Evolutionary conservation across 2,888 invertebrate genomes (phyloP).

Genomic region (Drosophila kokeensis): DNA sequence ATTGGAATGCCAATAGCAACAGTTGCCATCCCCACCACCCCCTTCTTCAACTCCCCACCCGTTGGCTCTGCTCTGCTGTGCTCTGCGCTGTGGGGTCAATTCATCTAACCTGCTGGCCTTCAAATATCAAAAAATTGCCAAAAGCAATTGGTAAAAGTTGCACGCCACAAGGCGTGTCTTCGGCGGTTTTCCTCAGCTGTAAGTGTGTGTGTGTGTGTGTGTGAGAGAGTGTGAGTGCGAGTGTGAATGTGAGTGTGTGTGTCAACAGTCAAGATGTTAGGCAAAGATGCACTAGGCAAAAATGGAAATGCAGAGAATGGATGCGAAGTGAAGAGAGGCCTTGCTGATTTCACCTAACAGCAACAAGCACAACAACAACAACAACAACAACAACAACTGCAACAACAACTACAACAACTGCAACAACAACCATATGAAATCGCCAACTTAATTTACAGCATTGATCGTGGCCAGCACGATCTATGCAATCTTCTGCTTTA

Average conservation of each 20-base stretch:
- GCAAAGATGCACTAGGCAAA: conserved; percentile 13
- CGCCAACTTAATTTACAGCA: conserved; percentile 78
- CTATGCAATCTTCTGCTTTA: conserved; percentile 56
- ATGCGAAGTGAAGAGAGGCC: conserved; percentile 18
- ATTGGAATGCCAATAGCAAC: conserved; percentile 25
- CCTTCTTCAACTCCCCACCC: background rate
- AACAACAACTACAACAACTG: no score
- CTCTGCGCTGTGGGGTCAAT: conserved; percentile 27
- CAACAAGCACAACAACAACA: conserved; percentile 3
- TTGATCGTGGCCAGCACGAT: conserved; percentile 57
- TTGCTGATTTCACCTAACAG: conserved; percentile 65
- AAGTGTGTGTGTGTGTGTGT: background rate
- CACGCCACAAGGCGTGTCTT: conserved; percentile 8
- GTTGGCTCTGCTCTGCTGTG: background rate
- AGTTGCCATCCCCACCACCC: background rate
- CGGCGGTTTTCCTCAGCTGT: conserved; percentile 10
- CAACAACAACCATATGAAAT: conserved; percentile 59
- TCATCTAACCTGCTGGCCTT: conserved; percentile 37
- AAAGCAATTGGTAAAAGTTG: conserved; percentile 48
- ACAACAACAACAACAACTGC: background rate
- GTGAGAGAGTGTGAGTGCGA: no score
- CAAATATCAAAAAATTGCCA: conserved; percentile 20
- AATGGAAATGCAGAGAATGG: conserved; percentile 25
- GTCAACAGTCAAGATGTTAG: conserved; percentile 10
- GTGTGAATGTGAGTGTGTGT: background rate